Evolutionary conservation across 92 coral and sea anemone genomes (phyloP).

Genomic region (Hydrozoanthus gracilis): DNA sequence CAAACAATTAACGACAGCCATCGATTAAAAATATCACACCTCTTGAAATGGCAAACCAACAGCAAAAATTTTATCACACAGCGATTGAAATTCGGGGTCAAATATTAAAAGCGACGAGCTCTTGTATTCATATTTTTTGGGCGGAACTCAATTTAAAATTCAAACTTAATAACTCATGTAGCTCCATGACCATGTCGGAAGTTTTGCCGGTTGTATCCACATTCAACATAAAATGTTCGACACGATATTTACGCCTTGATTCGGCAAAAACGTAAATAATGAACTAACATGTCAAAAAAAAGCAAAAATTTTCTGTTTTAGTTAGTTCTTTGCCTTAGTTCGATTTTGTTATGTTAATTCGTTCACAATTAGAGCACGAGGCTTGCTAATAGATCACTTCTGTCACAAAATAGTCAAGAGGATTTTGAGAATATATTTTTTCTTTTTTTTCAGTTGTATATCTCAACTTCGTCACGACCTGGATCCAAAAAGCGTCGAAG

Average conservation of each 20-base stretch:
- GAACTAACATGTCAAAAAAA: not conserved
- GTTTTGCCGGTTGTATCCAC: not conserved
- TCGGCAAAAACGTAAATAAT: not conserved
- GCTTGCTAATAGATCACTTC: not conserved
- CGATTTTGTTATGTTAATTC: not conserved
- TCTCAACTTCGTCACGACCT: not conserved
- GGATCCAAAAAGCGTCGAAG: not conserved
- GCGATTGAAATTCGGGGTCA: not conserved
- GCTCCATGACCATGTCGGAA: not conserved
- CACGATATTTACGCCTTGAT: not conserved
- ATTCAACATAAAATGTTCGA: not conserved
- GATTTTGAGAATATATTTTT: not conserved
- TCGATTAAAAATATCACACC: no score
- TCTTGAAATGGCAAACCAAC: not conserved
- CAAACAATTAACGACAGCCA: no score
- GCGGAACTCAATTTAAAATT: slow-evolving; percentile 26
- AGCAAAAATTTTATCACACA: no score
- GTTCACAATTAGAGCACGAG: not conserved
- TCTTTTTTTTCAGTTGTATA: not conserved
- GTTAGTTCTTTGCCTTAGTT: not conserved
- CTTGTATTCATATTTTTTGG: slow-evolving; percentile 29
- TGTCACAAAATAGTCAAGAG: not conserved
- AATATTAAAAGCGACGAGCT: not conserved
- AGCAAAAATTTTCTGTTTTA: not conserved
- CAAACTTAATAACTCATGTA: not conserved